These are phyloP conservation scores for Dicaeum eximium DNA, from an alignment of 2,113 vertebrate species.

Conservation along the genomic window DNA sequence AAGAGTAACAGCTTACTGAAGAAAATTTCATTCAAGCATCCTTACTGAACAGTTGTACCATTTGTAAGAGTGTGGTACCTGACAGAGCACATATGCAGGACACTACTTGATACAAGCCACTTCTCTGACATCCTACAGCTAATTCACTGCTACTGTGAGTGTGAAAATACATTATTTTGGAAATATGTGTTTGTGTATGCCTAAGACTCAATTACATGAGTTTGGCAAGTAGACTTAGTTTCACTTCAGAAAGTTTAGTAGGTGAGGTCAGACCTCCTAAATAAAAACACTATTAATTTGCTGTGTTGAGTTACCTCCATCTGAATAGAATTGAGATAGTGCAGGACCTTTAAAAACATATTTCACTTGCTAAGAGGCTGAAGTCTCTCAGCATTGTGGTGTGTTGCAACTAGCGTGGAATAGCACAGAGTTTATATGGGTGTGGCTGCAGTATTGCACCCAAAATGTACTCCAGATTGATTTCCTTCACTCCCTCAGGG, in stretches of 20 bases:
- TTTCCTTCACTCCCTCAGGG: slow-evolving; percentile 1
- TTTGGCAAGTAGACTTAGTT: not conserved
- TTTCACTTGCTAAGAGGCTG: not conserved
- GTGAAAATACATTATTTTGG: not conserved
- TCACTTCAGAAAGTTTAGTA: not conserved
- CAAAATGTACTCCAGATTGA: not conserved
- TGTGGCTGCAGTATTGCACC: slow-evolving; percentile 49
- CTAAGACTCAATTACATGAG: not conserved
- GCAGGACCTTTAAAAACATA: not conserved
- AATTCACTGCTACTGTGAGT: not conserved
- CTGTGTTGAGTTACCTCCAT: not conserved
- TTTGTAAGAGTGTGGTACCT: not conserved
- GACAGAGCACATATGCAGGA: not conserved
- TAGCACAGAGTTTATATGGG: slow-evolving; percentile 43
- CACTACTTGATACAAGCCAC: not conserved
- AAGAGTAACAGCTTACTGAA: not conserved
- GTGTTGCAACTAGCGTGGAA: not conserved
- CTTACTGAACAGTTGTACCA: not conserved
- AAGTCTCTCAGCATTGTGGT: not conserved
- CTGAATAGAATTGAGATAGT: not conserved
- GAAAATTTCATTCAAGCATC: not conserved
- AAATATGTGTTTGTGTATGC: not conserved
- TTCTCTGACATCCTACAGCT: not conserved
- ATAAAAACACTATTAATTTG: not conserved
- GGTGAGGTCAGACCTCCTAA: not conserved